Evolutionary conservation across 2,113 vertebrate species (phyloP), one percentile per base, ranked within the genome.

Genomic region (Etia nguti): DNA sequence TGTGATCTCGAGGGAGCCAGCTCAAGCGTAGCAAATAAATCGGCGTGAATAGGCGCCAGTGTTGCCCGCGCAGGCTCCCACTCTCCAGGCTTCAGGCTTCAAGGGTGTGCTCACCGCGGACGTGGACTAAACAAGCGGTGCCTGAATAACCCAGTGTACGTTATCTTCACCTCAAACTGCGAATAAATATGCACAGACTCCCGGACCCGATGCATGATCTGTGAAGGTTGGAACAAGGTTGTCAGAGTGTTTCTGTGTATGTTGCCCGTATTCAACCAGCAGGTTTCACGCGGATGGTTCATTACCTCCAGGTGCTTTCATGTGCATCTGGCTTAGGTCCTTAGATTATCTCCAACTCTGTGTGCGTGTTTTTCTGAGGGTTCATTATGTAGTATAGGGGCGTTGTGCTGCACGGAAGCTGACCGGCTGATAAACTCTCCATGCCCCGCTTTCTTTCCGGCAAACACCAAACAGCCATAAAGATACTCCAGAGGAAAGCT

Each of bases 271-370:
- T 88, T 86, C 82, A 87, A 43, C 87, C 88, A 62, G 81, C 62
- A 79, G 43, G 81, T 29, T 46, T 11, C 5, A 60, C 7, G 31
- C 55, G n/a, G 48, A 84, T 38, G 84, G 80, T 83, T 75, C 87
- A 87, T 91, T 68, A 73, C 84, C 90, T 88, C 86, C 92, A 86
- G 90, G 91, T 93, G 90, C 70, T 90, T 89, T 90, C 82, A 84
- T 86, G 81, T 77, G 41, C 85, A 79, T 90, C 86, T 11, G 20
- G 70, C 83, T 41, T 29, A 8, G 8, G 22, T 46, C 41, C 31
- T 79, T 8, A 41, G 38, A 55, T 84, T 34, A 80, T 82, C 89
- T 60, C 12, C 62, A 59, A 83, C 91, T 85, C 41, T 65, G 26
- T 34, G 46, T 31, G 77, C 15, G 8, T 59, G 92, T 81, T 87